These are phyloP conservation scores for Papilio machaon DNA, from an alignment of 1,140 invertebrate genomes.

Conservation along the genomic window DNA sequence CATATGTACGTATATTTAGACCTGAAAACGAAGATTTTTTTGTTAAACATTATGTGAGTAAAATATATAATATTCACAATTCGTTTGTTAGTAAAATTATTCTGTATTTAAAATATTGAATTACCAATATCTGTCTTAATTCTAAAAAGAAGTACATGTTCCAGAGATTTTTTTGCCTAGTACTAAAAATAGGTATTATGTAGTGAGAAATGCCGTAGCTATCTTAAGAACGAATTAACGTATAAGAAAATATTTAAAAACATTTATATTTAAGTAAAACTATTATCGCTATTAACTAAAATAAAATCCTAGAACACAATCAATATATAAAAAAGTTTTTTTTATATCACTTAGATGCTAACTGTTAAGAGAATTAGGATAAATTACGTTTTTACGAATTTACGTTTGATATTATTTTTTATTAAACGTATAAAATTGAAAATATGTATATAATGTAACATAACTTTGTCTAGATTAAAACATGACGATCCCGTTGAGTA, in stretches of 20 bases:
- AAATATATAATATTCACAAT: conserved; percentile 1
- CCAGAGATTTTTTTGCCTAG: background rate
- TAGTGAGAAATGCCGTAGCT: background rate
- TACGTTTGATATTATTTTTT: no score
- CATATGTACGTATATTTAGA: conserved; percentile 37
- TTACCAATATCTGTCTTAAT: background rate
- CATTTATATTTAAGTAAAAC: background rate
- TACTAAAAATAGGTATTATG: conserved; percentile 12
- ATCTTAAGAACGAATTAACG: background rate
- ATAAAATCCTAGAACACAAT: background rate
- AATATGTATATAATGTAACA: no score
- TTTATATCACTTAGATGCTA: no score
- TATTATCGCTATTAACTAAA: background rate
- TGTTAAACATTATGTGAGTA: conserved; percentile 31
- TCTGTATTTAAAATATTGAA: background rate
- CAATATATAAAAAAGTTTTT: background rate
- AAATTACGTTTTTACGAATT: no score
- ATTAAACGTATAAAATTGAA: no score
- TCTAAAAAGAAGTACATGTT: background rate
- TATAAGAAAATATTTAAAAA: background rate
- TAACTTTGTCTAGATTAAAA: no score
- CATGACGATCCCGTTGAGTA: no score
- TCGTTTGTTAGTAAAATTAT: background rate
- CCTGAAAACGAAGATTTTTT: conserved; percentile 33
- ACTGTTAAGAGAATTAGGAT: no score